Evolutionary conservation across 1,140 invertebrate species (phyloP), one percentile per base, ranked within the genome.

Genomic region (Drosophila bifasciata): DNA sequence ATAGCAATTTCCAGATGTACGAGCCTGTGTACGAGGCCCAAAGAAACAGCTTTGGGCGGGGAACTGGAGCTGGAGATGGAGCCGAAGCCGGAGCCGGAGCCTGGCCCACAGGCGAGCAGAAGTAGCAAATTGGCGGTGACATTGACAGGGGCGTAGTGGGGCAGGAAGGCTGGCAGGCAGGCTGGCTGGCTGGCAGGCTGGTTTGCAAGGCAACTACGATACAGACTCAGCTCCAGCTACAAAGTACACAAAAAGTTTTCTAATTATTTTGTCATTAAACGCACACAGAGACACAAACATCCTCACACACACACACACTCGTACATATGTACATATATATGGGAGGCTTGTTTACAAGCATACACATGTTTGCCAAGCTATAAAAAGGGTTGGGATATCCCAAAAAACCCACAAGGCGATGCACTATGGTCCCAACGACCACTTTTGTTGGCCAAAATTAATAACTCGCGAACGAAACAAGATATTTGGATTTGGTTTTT

Each of bases 261-360:
- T 88, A 88, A 88, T 88, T 88, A 88, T 88, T 88, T 88, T 88
- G 83, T 88, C 83, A 88, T 88, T 88, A 88, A 88, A 88, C 83
- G 84, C 83, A 88, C 83, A 86, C 77, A 84, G 49, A 50, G 56
- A 36, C 25, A 77, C 39, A 49, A 9, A 48, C 49, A 49, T 49
- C 59, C 51, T 45, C 25, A 57, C 53, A 28, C 60, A 39, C 8
- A 45, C 43, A 45, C 36, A 55, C 19, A 63, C 28, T 41, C 21
- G 60, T 50, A 63, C 25, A 56, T 17, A 67, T 48, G 52, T 21
- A 41, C 9, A 52, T 21, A 41, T 9, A 52, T 40, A 45, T 56
- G 71, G 45, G 55, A 59, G 68, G 46, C 81, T 86, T 85, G 81
- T 85, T 85, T 86, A 85, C 81, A 81, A 68, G 58, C 81, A 81